Evolutionary conservation across 2,888 invertebrate species (phyloP).

Genomic region (Epistrophella euchroma): DNA sequence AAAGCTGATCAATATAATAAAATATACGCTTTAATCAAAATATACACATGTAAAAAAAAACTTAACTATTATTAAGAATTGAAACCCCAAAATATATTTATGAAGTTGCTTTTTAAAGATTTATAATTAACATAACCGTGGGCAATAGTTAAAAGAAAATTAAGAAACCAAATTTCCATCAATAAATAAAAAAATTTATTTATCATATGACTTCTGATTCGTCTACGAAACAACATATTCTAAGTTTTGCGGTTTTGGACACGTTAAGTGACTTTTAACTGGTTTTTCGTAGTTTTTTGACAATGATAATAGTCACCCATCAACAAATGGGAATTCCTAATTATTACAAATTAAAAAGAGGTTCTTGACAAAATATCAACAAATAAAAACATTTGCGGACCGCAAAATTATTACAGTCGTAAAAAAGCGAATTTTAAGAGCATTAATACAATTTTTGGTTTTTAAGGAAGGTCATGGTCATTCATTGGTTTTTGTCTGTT

Average conservation of each 20-base stretch:
- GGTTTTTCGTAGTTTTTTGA: neutral
- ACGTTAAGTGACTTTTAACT: constrained; percentile 25
- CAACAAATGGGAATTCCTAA: constrained; percentile 8
- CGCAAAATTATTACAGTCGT: neutral
- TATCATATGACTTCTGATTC: neutral
- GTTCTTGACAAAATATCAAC: neutral
- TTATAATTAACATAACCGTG: constrained; percentile 17
- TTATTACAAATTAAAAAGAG: neutral
- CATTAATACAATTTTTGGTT: neutral
- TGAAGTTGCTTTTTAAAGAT: neutral
- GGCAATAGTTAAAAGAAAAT: constrained; percentile 16
- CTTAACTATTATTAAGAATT: too few relatives aligned
- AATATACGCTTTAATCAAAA: too few relatives aligned
- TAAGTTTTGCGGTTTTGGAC: neutral
- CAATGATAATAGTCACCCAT: neutral
- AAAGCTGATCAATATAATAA: too few relatives aligned
- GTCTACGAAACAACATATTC: neutral
- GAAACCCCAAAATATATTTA: neutral
- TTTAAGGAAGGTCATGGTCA: constrained; percentile 23
- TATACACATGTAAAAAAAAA: too few relatives aligned
- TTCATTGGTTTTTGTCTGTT: neutral
- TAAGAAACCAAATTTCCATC: neutral
- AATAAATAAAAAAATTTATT: neutral
- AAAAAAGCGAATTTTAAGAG: neutral
- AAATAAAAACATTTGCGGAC: neutral